Conservation (phyloP, 37 sponge, comb jelly and placozoan genomes). For the Crambe crambe region DNA sequence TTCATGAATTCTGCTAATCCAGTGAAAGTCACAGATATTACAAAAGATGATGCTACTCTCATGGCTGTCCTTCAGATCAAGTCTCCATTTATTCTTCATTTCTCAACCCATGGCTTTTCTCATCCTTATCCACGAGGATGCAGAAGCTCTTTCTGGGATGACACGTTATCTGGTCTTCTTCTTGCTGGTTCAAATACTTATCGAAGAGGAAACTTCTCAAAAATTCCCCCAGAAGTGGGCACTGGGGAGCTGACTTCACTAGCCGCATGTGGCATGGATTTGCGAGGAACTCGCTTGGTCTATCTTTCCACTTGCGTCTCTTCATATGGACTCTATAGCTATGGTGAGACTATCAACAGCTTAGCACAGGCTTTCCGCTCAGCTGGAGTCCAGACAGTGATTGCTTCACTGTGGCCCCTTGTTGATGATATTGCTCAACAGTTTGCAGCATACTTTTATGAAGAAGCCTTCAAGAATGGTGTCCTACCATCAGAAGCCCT, state of each 20-base stretch:
- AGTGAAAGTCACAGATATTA: background rate
- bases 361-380: conserved; percentile 44
- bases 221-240: conserved; percentile 1
- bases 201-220: conserved; percentile 1
- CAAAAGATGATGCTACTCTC: conserved; percentile 27
- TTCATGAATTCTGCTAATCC: background rate
- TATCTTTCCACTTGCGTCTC: conserved; percentile 48
- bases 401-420: conserved; percentile 47
- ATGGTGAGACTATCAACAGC: conserved; percentile 26
- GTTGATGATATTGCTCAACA: conserved; percentile 24
- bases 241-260: no score
- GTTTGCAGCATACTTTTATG: conserved; percentile 33
- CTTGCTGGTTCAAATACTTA: conserved; percentile 44
- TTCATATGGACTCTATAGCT: conserved; percentile 22
- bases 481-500: conserved; percentile 31
- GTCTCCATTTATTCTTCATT: conserved; percentile 52
- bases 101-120: conserved; percentile 49
- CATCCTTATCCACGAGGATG: conserved; percentile 4
- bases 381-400: conserved; percentile 43
- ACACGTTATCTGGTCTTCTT: conserved; percentile 24
- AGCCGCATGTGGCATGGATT: no score
- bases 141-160: conserved; percentile 33
- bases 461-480: background rate
- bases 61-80: conserved; percentile 7
- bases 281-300: no score